Base-by-base conservation (phyloP, 2,888 invertebrate species). In the Drosophila diplacantha region DNA sequence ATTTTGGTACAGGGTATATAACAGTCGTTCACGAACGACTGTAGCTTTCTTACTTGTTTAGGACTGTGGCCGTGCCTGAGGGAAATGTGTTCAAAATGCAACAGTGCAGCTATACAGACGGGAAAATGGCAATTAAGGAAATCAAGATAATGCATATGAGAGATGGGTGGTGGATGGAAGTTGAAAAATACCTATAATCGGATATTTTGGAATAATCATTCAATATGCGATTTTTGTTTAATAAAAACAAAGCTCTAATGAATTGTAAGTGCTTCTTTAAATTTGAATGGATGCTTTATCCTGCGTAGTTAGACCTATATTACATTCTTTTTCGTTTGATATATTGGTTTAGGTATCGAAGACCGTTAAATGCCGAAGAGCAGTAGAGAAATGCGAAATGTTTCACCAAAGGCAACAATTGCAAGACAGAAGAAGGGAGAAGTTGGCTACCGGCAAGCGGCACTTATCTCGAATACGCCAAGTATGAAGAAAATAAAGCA, bases 401-500 rank as follows among this genome's bases (percentile, higher is more conserved):
- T 68, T 76, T 67, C 76, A 69, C 63, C 64, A 73, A 69, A 69
- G 71, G 57, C 54, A 66, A 67, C 63, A 46, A 20, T 31, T 46
- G 44, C 49, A 35, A 53, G 52, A 64, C 38, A 22, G 14, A 16
- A 24, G 54, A n/a, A 14, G 55, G 22, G 29, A 12, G 18, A 32
- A 31, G 60, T 35, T 38, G 37, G 46, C 29, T 29, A 44, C 29
- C 74, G 63, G 58, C 75, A 79, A 76, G 74, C 70, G 73, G 82
- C 80, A 82, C 82, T 79, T 80, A 76, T 72, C 80, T 71, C 71
- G 65, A 73, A 72, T 79, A 69, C 72, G 69, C 71, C 81, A 74
- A 80, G 78, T 77, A 74, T 67, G 26, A 50, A 50, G 35, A 71
- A 77, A 68, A 72, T 71, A 49, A 55, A 47, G 52, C 44, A 52